Evolutionary conservation across 2,888 invertebrate species (phyloP), one percentile per base, ranked within the genome.

Genomic region (Tenthredo livida): DNA sequence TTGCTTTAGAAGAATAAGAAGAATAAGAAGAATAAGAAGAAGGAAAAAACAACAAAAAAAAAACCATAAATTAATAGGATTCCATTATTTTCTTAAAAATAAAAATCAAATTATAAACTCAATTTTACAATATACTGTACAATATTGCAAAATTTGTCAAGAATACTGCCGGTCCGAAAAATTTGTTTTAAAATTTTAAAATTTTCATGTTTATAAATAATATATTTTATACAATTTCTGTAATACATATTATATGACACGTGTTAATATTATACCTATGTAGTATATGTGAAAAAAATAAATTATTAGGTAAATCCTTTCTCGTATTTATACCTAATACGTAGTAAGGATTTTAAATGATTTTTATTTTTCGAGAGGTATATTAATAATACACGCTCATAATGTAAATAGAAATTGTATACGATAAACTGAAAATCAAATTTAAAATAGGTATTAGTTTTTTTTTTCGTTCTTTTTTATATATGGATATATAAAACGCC

Each of bases 21-120:
- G n/a, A n/a, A n/a, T n/a, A n/a, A n/a, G n/a, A n/a, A n/a, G n/a
- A n/a, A n/a, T n/a, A n/a, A n/a, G n/a, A 29, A 29, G 29, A 29
- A 29, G 2, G 29, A 29, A 29, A 29, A 29, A 29, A 29, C 1
- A 29, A 29, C 1, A 33, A 33, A 37, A 50, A 72, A 17, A 65
- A 21, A 61, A 43, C 40, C 43, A 82, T 82, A 82, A 65, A 82
- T 78, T 82, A 82, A 82, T 65, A 82, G 65, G 82, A 82, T 43
- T 65, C 82, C 43, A 78, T 78, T 0, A 82, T 21, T 47, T 47
- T 10, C n/a, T n/a, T 37, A 33, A 33, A 33, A 33, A 33, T 3
- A 33, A 33, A 33, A 33, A 70, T 15, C n/a, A 21, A 72, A 70
- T 25, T 7, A 10, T 33, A 33, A 75, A 75, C 25, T 61, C 6